Base-by-base conservation (phyloP, 2,113 vertebrate genomes). In the Poeciliopsis prolifica region DNA sequence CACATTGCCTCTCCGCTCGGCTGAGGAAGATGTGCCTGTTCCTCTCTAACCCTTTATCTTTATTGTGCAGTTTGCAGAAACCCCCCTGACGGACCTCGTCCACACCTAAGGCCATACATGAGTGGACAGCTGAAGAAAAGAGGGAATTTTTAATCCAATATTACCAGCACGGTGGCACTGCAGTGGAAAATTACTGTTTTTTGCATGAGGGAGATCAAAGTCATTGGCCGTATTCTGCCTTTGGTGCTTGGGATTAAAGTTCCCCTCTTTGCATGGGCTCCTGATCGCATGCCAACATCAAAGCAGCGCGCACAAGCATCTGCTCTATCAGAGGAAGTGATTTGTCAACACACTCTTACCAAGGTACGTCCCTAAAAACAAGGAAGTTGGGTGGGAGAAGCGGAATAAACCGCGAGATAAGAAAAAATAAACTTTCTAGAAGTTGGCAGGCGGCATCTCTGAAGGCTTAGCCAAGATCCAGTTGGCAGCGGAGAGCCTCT, bases 121-220 rank as follows among this genome's bases (percentile, higher is more conserved):
- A 89, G 84, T 86, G 89, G 89, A 94, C 90, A 87, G 86, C 78
- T 81, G 75, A 88, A 92, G 86, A 91, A 93, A 87, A 81, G 80
- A 74, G 40, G 42, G 40, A 31, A 74, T 88, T 91, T 87, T 90
- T 89, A 94, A 91, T 93, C 91, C 89, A 90, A 92, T 91, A 93
- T 90, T 88, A 84, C 81, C 82, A 88, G 84, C 83, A 78, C 33
- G 58, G 90, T 84, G 86, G 86, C 85, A 87, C 70, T 80, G 90
- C 83, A 75, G 87, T 87, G 91, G 88, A 92, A 93, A 91, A 93
- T 91, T 84, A 80, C 90, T 72, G 75, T 40, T 30, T 24, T 72
- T 72, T 71, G 24, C 63, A 89, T 90, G 87, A 86, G 80, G 67
- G 83, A 94, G 91, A 93, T 94, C 91, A 95, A 95, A 93, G 92